Conservation (phyloP, 2,113 vertebrate genomes). For the Bos indicus region DNA sequence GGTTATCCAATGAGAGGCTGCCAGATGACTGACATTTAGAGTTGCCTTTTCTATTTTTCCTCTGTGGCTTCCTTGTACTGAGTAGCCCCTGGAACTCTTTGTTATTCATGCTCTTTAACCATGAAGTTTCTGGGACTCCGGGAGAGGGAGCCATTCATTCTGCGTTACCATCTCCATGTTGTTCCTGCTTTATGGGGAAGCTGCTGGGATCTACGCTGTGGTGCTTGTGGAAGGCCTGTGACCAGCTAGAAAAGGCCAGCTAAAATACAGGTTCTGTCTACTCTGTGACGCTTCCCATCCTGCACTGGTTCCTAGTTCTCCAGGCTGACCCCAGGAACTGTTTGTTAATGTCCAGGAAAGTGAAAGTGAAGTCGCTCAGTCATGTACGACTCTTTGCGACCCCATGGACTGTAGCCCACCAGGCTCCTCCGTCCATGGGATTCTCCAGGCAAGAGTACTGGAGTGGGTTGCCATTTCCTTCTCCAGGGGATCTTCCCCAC, state of each 20-base stretch:
- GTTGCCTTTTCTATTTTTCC: not conserved
- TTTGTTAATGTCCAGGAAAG: not conserved
- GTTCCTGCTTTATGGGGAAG: not conserved
- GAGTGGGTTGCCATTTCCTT: too few relatives aligned
- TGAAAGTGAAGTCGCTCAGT: too few relatives aligned
- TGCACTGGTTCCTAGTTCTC: not conserved
- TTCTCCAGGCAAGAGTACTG: too few relatives aligned
- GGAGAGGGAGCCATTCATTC: not conserved
- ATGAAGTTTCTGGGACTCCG: not conserved
- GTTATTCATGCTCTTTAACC: not conserved
- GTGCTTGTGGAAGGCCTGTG: not conserved
- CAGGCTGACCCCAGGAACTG: not conserved
- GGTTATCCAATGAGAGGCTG: not conserved
- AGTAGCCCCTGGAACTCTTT: not conserved
- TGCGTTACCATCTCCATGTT: not conserved
- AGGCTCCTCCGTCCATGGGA: too few relatives aligned
- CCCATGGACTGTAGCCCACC: too few relatives aligned
- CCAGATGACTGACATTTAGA: not conserved
- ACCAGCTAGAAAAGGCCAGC: not conserved
- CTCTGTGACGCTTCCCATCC: not conserved
- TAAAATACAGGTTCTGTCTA: not conserved
- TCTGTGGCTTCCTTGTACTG: not conserved
- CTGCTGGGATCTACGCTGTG: accelerated
- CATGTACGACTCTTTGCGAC: too few relatives aligned
- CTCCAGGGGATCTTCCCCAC: too few relatives aligned